phyloP scores from a whole-genome alignment of 2,888 invertebrate species.

The Phorcus lineatus region DNA sequence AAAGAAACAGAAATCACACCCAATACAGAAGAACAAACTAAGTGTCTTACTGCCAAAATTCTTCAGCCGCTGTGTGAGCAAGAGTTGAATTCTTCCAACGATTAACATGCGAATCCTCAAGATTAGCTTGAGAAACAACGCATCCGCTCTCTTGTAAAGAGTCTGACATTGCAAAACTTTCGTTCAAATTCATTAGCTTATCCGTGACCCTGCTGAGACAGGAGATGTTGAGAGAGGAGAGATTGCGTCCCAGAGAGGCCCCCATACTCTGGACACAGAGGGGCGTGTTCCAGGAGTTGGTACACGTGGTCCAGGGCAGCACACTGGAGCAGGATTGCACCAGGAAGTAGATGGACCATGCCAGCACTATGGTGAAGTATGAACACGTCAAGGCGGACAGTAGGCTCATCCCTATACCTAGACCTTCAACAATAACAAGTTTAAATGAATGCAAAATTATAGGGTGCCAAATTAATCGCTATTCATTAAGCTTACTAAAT shows the following conservation, averaged over 20 bases:
- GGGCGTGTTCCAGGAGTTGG: neutral
- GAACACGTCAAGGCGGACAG: neutral
- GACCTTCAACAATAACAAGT: too few species aligned
- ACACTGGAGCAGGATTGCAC: neutral
- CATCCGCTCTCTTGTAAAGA: too few species aligned
- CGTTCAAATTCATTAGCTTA: too few species aligned
- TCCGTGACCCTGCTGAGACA: neutral
- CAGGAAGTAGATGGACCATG: constrained; percentile 3
- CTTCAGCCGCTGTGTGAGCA: constrained; percentile 1
- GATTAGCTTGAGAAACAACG: too few species aligned
- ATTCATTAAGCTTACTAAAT: too few species aligned
- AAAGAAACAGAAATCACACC: too few species aligned
- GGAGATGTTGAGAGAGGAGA: neutral
- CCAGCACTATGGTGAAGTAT: neutral
- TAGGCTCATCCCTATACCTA: neutral
- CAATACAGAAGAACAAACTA: too few species aligned
- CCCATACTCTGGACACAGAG: neutral
- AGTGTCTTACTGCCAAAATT: constrained; percentile 1
- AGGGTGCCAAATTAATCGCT: too few species aligned
- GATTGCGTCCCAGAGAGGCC: neutral
- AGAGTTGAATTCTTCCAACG: neutral
- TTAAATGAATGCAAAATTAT: neutral
- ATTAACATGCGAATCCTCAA: neutral
- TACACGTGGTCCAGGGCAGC: neutral
- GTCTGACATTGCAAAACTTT: too few species aligned